phyloP scores from a whole-genome alignment of 2,113 vertebrate species.

The Mesembrinibis cayennensis region DNA sequence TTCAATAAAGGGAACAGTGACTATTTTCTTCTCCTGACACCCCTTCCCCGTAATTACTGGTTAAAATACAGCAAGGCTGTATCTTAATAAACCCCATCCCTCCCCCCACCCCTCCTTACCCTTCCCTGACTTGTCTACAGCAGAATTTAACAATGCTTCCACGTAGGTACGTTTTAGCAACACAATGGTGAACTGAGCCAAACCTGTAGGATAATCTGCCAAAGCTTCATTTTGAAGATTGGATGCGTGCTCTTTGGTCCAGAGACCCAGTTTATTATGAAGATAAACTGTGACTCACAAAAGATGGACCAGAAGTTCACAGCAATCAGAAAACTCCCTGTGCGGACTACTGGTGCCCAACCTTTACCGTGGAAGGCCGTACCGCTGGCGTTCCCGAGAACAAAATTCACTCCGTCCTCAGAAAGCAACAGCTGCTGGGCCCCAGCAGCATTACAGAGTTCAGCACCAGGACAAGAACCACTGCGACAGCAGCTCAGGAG shows the following conservation, averaged over 20 bases:
- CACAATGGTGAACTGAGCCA: not conserved
- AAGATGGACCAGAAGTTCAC: not conserved
- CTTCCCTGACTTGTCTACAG: conserved; percentile 42
- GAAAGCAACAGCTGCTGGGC: not conserved
- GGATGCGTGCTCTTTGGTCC: not conserved
- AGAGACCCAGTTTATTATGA: not conserved
- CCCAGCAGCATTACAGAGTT: not conserved
- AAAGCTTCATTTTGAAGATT: not conserved
- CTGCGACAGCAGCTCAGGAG: not conserved
- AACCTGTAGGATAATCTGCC: not conserved
- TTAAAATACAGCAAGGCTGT: conserved; percentile 77
- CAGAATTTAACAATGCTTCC: conserved; percentile 74
- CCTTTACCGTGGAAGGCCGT: fast-evolving
- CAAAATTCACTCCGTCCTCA: not conserved
- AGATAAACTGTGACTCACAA: not conserved
- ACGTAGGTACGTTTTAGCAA: not conserved
- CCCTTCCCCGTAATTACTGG: conserved; percentile 69
- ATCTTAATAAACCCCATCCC: conserved; percentile 64
- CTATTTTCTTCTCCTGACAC: conserved; percentile 71
- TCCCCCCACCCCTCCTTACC: conserved; percentile 8
- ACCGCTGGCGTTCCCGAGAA: not conserved
- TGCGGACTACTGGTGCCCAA: not conserved
- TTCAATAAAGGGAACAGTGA: conserved; percentile 75
- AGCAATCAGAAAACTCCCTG: not conserved
- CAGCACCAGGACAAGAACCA: not conserved